Evolutionary conservation across 1,140 invertebrate species (phyloP).

Genomic region (Drosophila pruinosa): DNA sequence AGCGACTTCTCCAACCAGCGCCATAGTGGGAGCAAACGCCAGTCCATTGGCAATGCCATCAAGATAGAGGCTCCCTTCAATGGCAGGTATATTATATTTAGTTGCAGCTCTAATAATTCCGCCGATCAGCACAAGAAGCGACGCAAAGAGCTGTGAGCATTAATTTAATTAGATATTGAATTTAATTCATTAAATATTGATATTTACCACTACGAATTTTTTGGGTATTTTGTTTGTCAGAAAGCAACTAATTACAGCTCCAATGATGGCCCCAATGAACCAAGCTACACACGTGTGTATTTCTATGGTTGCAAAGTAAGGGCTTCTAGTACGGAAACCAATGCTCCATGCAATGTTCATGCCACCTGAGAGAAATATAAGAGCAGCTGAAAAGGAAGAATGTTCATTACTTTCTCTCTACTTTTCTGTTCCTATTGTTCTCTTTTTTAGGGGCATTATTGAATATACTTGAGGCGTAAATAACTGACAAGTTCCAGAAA

Average conservation of each 20-base stretch:
- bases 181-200: background rate
- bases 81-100: background rate
- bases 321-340: conserved; percentile 38
- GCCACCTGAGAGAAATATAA: conserved; percentile 65
- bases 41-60: conserved; percentile 64
- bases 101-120: conserved; percentile 39
- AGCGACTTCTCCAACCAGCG: conserved; percentile 46
- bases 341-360: conserved; percentile 69
- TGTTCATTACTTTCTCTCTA: background rate
- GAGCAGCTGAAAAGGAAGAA: conserved; percentile 25
- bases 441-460: background rate
- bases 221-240: conserved; percentile 54
- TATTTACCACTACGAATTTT: conserved; percentile 52
- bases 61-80: conserved; percentile 43
- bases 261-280: conserved; percentile 66
- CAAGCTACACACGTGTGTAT: conserved; percentile 54
- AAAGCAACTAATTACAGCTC: conserved; percentile 34
- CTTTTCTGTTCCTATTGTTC: background rate
- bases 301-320: no score
- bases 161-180: no score
- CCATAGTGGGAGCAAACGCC: conserved; percentile 53
- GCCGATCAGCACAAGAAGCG: conserved; percentile 36
- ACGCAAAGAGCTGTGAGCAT: conserved; percentile 24
- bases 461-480: background rate
- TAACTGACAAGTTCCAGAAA: background rate